Percentiles rank a stretch among this genome's conserved stretches.
Conservation (phyloP, 2,888 invertebrate genomes). For the Ornithoptera alexandrae region DNA sequence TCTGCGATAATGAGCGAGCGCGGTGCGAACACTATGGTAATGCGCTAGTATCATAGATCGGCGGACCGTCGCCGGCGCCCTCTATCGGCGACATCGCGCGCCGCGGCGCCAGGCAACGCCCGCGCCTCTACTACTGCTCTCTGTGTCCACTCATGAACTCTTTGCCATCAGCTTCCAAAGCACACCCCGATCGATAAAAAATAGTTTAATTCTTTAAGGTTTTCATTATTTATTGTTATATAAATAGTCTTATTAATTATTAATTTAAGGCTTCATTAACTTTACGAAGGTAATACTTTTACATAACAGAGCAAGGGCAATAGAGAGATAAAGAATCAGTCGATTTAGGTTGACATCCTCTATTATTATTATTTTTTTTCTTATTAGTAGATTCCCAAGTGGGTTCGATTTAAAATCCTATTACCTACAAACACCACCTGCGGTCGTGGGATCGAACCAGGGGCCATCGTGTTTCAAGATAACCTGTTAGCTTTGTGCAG, state of each 20-base stretch:
- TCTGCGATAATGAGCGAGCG: conserved; percentile 51
- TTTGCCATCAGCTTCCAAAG: conserved; percentile 3
- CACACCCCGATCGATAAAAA: not conserved
- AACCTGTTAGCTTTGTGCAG: no score
- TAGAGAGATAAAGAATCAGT: no score
- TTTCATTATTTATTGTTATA: not conserved
- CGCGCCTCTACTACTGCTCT: conserved; percentile 14
- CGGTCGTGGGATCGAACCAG: no score
- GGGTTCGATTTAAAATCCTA: no score
- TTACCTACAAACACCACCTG: no score
- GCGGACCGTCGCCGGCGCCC: conserved; percentile 54
- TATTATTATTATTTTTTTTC: no score
- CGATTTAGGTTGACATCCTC: no score
- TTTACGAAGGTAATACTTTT: not conserved
- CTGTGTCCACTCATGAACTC: not conserved
- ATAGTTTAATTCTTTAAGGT: not conserved
- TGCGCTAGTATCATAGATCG: conserved; percentile 58
- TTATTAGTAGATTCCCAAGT: no score
- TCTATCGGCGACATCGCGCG: conserved; percentile 63
- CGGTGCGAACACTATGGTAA: conserved; percentile 69
- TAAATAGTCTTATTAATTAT: not conserved
- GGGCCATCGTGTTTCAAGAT: no score
- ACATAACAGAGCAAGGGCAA: no score
- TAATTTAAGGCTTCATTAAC: not conserved
- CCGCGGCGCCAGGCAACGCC: conserved; percentile 52